A percentile compares a stretch with the other conserved stretches of the same genome.
These are phyloP conservation scores for Spondyliosoma cantharus DNA, from an alignment of 2,797 vertebrate genomes.

Conservation along the genomic window DNA sequence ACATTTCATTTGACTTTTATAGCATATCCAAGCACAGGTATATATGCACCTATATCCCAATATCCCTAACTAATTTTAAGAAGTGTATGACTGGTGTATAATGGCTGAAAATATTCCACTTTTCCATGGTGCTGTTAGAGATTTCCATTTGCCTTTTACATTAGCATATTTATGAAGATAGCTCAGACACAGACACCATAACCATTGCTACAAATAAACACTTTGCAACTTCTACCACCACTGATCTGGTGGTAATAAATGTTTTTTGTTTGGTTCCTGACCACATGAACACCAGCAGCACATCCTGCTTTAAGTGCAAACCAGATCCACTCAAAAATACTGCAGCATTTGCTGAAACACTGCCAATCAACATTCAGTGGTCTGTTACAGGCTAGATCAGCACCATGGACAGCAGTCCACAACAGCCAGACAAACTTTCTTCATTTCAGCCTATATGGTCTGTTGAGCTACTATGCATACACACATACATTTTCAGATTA, in stretches of 20 bases:
- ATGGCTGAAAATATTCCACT: background rate
- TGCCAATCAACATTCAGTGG: background rate
- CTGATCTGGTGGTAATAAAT: background rate
- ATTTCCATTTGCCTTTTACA: background rate
- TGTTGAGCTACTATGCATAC: background rate
- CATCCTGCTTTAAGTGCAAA: background rate
- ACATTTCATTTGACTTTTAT: too few relatives aligned
- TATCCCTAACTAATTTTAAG: too few relatives aligned
- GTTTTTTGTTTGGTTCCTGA: background rate
- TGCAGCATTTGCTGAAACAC: background rate
- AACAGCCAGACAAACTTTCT: background rate
- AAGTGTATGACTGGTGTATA: too few relatives aligned
- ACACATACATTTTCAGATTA: background rate
- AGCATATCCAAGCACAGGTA: too few relatives aligned
- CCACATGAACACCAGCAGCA: background rate
- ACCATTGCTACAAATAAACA: background rate
- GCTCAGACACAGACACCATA: too few relatives aligned
- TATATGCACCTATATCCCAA: too few relatives aligned
- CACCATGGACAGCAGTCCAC: slow-evolving; percentile 10
- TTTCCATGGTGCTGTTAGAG: background rate
- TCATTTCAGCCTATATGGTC: background rate
- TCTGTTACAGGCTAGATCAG: background rate
- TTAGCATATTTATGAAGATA: background rate
- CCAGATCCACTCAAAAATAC: background rate
- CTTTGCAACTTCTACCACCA: background rate